Evolutionary conservation across 2,888 invertebrate species (phyloP), one percentile per base, ranked within the genome.

Genomic region (Hypolimnas misippus): DNA sequence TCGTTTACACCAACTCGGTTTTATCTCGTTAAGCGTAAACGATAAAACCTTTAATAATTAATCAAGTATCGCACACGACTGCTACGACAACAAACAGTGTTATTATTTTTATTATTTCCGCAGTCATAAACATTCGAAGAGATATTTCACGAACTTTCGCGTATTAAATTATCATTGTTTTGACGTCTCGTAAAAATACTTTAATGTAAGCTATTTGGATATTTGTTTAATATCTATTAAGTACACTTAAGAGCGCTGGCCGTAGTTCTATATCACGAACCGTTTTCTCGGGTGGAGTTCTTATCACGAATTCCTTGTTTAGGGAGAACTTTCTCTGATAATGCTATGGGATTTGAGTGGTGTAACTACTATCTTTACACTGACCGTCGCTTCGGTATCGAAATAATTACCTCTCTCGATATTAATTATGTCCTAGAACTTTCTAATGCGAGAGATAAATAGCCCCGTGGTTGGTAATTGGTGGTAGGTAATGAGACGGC

Each of bases 371-470:
- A 81, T 72, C 76, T 79, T 74, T 76, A 78, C 73, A 76, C 74
- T 77, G 72, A 72, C 69, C 74, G 67, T 66, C 73, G 72, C 75
- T 65, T 74, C 71, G 69, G 78, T 84, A 83, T 85, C 84, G 72
- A 78, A 86, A 82, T 89, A 89, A 89, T 87, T 87, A 85, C 86
- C 86, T 85, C 80, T 84, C 84, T 87, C 80, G 75, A 84, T 89
- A 85, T 89, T 89, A 89, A 91, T 91, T 85, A 83, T 83, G 79
- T 83, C 82, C 86, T 84, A 85, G 82, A 86, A 74, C 86, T 86
- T 84, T 85, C 83, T 84, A 83, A 77, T 75, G 76, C 69, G 54
- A 14, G 77, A 86, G 84, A 85, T 86, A 86, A 84, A 85, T 85
- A 79, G 78, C 73, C 67, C 66, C 71, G 70, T 73, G 72, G 59